phyloP scores from a whole-genome alignment of 2,888 invertebrate species.

The Plebejus anna region DNA sequence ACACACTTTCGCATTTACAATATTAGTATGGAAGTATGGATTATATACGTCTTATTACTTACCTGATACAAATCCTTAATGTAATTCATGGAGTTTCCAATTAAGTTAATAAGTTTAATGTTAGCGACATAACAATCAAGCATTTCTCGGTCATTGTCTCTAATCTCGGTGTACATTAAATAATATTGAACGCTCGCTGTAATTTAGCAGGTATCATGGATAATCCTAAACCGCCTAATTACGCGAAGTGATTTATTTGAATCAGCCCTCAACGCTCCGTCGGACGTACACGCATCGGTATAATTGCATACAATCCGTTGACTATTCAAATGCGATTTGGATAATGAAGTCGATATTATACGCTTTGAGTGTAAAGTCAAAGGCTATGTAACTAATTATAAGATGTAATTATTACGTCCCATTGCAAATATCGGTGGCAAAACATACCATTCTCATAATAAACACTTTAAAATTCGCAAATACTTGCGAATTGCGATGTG shows the following conservation, averaged over 20 bases:
- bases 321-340: slow-evolving; percentile 55
- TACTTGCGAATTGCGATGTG: too few relatives aligned
- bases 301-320: slow-evolving; percentile 53
- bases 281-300: slow-evolving; percentile 45
- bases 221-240: slow-evolving; percentile 24
- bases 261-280: slow-evolving; percentile 48
- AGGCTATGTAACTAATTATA: background rate
- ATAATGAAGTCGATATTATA: slow-evolving; percentile 41
- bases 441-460: too few relatives aligned
- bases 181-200: background rate
- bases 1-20: too few relatives aligned
- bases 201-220: slow-evolving; percentile 14
- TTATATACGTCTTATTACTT: background rate
- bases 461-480: too few relatives aligned
- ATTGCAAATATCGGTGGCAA: too few relatives aligned
- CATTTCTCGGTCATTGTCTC: slow-evolving; percentile 4
- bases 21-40: too few relatives aligned
- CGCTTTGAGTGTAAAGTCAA: slow-evolving; percentile 13
- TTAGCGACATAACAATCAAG: background rate
- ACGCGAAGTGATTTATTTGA: slow-evolving; percentile 36
- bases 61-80: background rate
- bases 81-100: background rate
- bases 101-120: background rate
- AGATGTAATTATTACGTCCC: background rate
- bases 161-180: slow-evolving; percentile 14